Percentiles rank a stretch among this genome's conserved stretches.
Conservation (phyloP, 2,113 vertebrate species). For the Cyprinus carpio region DNA sequence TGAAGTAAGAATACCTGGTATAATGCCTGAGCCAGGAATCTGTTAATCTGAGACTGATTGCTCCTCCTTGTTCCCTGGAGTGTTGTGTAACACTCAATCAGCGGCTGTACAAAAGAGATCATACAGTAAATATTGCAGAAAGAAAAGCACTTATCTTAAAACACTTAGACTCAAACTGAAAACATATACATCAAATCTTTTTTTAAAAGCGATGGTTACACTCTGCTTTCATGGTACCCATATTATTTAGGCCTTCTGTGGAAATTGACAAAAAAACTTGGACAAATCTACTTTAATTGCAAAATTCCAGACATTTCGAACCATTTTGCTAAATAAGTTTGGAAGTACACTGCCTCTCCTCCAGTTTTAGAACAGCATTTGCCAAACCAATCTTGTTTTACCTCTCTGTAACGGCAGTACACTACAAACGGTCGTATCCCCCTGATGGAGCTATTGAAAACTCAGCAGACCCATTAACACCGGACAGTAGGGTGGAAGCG, state of each 20-base stretch:
- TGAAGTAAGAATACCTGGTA: slow-evolving; percentile 84
- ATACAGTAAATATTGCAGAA: background rate
- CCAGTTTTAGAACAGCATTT: background rate
- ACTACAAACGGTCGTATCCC: slow-evolving; percentile 92
- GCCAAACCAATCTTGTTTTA: slow-evolving; percentile 58
- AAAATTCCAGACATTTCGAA: background rate
- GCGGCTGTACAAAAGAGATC: slow-evolving; percentile 73
- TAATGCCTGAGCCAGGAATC: slow-evolving; percentile 95
- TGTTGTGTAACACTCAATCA: slow-evolving; percentile 94
- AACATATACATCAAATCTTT: background rate
- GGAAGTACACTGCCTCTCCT: background rate
- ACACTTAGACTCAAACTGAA: background rate
- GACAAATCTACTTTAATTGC: too few species aligned
- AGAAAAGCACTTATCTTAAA: background rate
- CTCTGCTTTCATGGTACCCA: background rate
- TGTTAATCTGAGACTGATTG: slow-evolving; percentile 86
- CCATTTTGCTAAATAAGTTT: background rate
- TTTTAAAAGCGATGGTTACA: background rate
- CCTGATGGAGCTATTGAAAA: slow-evolving; percentile 95
- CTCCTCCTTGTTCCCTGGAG: slow-evolving; percentile 88
- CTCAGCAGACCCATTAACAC: slow-evolving; percentile 82
- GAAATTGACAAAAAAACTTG: background rate
- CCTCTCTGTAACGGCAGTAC: slow-evolving; percentile 96
- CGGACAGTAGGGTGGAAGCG: slow-evolving; percentile 87
- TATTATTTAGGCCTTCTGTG: background rate